Evolutionary conservation across 1,140 invertebrate genomes (phyloP), one percentile per base, ranked within the genome.

Genomic region (Bombus breviceps): DNA sequence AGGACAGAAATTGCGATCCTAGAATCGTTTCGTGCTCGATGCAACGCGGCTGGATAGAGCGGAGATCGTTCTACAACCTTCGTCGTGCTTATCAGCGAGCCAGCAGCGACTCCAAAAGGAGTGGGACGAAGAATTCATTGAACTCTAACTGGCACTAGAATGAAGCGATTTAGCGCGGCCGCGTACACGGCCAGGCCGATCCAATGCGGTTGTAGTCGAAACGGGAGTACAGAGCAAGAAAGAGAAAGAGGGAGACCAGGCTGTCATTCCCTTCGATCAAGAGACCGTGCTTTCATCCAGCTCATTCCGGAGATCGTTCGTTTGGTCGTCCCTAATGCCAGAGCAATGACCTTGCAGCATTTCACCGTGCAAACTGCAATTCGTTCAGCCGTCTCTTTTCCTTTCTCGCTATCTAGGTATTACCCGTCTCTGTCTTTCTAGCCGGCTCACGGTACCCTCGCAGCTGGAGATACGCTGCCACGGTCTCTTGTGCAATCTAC

Each of bases 331-430:
- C 82, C 90, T 91, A 91, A 91, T 89, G 90, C 74, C 90, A 85
- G 90, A 82, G 89, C 90, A 91, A 91, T 91, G 90, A 91, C 90
- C 90, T 91, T 91, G 90, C 90, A 87, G 89, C 76, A 88, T 91
- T 91, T 91, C 86, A 82, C 82, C 71, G 76, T 83, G 84, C 81
- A 89, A 91, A 91, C 88, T 89, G 88, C 90, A 88, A 91, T 88
- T 89, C 88, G 88, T 88, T 85, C 84, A 66, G 32, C 76, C 84
- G 47, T 83, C 84, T 68, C 62, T 69, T 18, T 53, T 41, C 18
- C 25, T 9, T 22, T 8, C 76, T 4, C 39, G 28, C 28, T 34
- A 28, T 39, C 5, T 39, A 28, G 1, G 13, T 6, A 4, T 22
- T 18, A 3, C 25, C 4, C n/a, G 1, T 64, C 53, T 39, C 62